These are phyloP conservation scores for Potamarius usumacintae DNA, from an alignment of 2,113 vertebrate genomes.

Conservation along the genomic window DNA sequence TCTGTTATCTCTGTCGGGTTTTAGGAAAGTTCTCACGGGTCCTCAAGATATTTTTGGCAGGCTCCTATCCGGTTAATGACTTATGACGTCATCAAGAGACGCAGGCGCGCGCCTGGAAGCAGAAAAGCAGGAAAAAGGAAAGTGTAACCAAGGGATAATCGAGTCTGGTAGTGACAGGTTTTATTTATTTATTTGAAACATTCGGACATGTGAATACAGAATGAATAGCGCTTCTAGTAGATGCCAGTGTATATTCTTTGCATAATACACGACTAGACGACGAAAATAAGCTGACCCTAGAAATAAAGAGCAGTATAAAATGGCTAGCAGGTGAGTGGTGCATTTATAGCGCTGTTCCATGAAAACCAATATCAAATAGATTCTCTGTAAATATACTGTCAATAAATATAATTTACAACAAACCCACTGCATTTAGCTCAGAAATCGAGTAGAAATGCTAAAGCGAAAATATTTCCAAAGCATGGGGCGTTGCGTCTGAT, in stretches of 20 bases:
- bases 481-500: slow-evolving; percentile 56
- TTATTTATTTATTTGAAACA: slow-evolving; percentile 7
- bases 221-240: background rate
- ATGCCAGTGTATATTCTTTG: slow-evolving; percentile 2
- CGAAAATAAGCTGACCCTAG: slow-evolving; percentile 28
- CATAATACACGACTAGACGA: slow-evolving; percentile 38
- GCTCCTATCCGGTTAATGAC: background rate
- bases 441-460: background rate
- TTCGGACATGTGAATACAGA: slow-evolving; percentile 7
- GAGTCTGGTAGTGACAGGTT: background rate
- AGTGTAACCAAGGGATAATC: background rate
- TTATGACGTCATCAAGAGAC: slow-evolving; percentile 24
- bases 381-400: background rate
- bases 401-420: background rate
- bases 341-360: slow-evolving; percentile 5
- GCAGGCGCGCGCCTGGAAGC: slow-evolving; percentile 7
- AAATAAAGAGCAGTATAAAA: slow-evolving; percentile 44
- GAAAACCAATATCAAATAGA: background rate
- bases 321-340: slow-evolving; percentile 69
- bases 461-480: slow-evolving; percentile 28
- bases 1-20: background rate
- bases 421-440: background rate
- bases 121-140: background rate
- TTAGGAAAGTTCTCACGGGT: background rate
- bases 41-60: background rate